phyloP scores from a whole-genome alignment of 2,113 vertebrate genomes.

The Scophthalmus maximus region DNA sequence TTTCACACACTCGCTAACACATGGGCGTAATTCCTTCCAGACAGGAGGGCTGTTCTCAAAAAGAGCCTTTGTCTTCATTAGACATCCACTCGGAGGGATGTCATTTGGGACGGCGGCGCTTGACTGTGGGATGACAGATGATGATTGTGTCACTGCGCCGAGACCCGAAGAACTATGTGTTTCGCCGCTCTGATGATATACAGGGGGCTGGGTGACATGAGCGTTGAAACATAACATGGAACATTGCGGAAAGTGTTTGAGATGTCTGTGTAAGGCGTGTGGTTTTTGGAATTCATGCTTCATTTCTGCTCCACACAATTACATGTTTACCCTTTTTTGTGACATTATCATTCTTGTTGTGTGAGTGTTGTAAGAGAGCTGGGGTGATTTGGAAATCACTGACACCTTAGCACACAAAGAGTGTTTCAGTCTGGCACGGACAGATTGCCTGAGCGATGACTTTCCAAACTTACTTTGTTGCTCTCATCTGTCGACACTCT shows the following conservation, averaged over 20 bases:
- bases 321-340: too few relatives aligned
- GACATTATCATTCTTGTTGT: too few relatives aligned
- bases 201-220: conserved; percentile 24
- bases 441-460: not conserved
- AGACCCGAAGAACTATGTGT: conserved; percentile 31
- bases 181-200: conserved; percentile 15
- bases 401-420: not conserved
- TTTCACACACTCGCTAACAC: conserved; percentile 59
- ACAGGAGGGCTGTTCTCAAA: conserved; percentile 51
- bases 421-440: not conserved
- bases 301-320: too few relatives aligned
- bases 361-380: not conserved
- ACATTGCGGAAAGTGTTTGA: not conserved
- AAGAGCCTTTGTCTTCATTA: conserved; percentile 72
- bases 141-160: conserved; percentile 36
- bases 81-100: conserved; percentile 46
- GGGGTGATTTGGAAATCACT: not conserved
- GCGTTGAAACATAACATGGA: conserved; percentile 12
- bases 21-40: conserved; percentile 57
- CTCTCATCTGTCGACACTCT: too few relatives aligned
- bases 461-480: not conserved
- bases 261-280: too few relatives aligned
- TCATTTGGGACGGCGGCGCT: conserved; percentile 49
- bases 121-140: conserved; percentile 57
- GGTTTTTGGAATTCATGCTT: too few relatives aligned